Percentiles rank a stretch among this genome's conserved stretches.
These are phyloP conservation scores for Manis crassicaudata DNA, from an alignment of 2,797 vertebrate species.

Conservation along the genomic window DNA sequence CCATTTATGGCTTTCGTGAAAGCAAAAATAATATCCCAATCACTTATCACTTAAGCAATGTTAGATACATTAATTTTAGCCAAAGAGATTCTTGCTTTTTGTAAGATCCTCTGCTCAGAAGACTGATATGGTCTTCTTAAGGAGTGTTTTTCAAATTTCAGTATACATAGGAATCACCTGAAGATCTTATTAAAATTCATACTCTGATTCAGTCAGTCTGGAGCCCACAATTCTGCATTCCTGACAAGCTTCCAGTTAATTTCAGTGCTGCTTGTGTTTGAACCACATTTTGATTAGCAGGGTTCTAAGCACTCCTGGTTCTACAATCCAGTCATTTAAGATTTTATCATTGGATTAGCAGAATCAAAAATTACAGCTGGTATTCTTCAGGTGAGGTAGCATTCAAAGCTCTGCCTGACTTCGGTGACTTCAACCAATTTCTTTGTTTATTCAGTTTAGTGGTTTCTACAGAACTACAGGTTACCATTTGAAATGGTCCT, in stretches of 20 bases:
- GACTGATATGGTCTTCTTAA: background rate
- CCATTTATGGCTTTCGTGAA: background rate
- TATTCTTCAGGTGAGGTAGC: background rate
- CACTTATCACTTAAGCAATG: background rate
- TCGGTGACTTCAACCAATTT: background rate
- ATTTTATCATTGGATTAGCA: background rate
- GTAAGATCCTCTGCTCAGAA: background rate
- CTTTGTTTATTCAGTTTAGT: background rate
- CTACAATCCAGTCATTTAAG: background rate
- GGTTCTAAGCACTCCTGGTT: background rate
- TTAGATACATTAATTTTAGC: background rate
- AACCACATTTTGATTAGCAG: background rate
- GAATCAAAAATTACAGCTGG: background rate
- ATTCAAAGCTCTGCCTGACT: background rate
- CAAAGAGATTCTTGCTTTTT: background rate
- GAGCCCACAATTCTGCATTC: background rate
- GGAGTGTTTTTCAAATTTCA: background rate
- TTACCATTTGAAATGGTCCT: background rate
- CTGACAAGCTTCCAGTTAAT: background rate
- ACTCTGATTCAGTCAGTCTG: background rate
- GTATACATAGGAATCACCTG: background rate
- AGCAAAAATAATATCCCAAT: background rate
- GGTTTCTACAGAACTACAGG: background rate
- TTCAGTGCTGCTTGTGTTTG: background rate
- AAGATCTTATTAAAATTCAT: background rate